Evolutionary conservation across 2,888 invertebrate species (phyloP).

Genomic region (Drosophila peninsularis): DNA sequence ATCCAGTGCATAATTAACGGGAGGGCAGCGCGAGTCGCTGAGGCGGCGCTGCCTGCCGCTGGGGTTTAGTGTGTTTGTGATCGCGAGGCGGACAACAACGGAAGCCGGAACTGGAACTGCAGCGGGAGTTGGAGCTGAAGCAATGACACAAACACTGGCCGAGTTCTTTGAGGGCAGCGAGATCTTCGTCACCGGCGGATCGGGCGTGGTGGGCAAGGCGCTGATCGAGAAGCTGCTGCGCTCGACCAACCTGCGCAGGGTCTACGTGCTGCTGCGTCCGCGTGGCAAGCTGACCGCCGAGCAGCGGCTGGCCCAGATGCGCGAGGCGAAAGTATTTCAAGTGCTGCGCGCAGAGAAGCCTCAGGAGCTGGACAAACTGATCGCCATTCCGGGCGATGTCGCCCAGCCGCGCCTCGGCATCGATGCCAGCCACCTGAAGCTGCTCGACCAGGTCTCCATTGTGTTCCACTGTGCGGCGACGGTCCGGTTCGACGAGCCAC

Average conservation of each 20-base stretch:
- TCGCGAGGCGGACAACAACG: conserved; percentile 17
- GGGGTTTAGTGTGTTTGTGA: conserved; percentile 24
- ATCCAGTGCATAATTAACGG: conserved; percentile 40
- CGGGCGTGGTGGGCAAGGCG: conserved; percentile 94
- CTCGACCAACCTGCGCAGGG: conserved; percentile 90
- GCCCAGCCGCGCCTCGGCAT: conserved; percentile 71
- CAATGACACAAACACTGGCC: conserved; percentile 21
- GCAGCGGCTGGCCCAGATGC: conserved; percentile 88
- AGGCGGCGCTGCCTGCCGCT: background rate
- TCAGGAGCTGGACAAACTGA: conserved; percentile 68
- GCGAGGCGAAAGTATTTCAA: conserved; percentile 82
- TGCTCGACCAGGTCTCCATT: conserved; percentile 87
- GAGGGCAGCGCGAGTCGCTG: conserved; percentile 2
- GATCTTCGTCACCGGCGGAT: conserved; percentile 93
- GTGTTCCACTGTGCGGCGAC: conserved; percentile 93
- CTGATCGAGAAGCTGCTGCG: conserved; percentile 94
- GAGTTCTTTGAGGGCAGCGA: conserved; percentile 88
- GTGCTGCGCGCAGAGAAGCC: conserved; percentile 67
- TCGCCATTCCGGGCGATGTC: conserved; percentile 78
- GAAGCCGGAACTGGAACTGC: background rate
- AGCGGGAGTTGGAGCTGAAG: background rate
- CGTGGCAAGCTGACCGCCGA: conserved; percentile 88
- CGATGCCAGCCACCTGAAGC: conserved; percentile 32
- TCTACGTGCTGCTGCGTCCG: conserved; percentile 91
- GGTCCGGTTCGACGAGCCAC: conserved; percentile 91